Evolutionary conservation across 2,888 invertebrate genomes (phyloP), one percentile per base, ranked within the genome.

Genomic region (Tetropium fuscum): DNA sequence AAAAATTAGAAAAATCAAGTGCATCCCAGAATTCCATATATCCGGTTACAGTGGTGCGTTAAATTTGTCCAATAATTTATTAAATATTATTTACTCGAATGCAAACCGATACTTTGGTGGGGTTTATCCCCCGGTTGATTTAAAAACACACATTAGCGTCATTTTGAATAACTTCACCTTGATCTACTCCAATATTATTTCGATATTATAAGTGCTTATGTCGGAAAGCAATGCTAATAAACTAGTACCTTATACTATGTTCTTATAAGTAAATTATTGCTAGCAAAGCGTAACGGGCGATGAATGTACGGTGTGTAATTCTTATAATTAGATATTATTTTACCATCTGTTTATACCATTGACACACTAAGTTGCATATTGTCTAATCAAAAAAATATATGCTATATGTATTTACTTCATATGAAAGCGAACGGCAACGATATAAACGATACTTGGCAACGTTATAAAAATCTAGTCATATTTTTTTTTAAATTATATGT

Each of bases 111-210:
- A 34, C 15, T 34, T 15, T 11, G 13, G n/a, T n/a, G n/a, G 6
- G 15, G 13, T 34, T 34, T 15, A 13, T 34, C 34, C 34, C 15
- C 34, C 34, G 15, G 15, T 34, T 15, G 15, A 34, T 34, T 13
- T 34, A 34, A 34, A 34, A 11, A 34, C 34, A 34, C 15, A 5
- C 1, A 34, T 34, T 34, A 34, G 11, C 15, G 8, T 19, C 27
- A 48, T 48, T 56, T 48, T 48, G 6, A 41, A 32, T 38, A 43
- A 16, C 25, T 40, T 58, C 19, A 53, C 58, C 58, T 58, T 58
- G 53, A 59, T 64, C 58, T 40, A 58, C 45, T 43, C 48, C 53
- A 53, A 53, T 38, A 54, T 59, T 63, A 56, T 47, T 45, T 44
- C 43, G 38, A 18, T 55, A 54, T 63, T 57, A 60, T 49, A 53